Percentiles rank a stretch among this genome's conserved stretches.
Evolutionary conservation across 35 echinoderm and acorn worm species (phyloP).

Genomic region (Lytechinus pictus): DNA sequence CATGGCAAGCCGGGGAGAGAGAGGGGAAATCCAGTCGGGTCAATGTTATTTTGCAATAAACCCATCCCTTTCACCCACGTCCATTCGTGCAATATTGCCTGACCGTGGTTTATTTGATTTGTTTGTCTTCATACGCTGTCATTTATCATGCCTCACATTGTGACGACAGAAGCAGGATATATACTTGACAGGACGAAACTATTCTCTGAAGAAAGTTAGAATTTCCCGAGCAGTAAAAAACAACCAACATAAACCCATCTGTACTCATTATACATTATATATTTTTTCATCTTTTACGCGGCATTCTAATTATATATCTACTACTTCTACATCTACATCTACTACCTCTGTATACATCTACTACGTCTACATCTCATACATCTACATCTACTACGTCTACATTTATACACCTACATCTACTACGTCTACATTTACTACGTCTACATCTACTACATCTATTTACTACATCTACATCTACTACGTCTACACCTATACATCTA

Average conservation of each 20-base stretch:
- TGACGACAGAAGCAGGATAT: neutral
- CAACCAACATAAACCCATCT: no score
- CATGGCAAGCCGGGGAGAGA: neutral
- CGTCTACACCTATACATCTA: neutral
- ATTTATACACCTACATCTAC: neutral
- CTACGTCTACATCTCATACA: neutral
- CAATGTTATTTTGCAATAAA: constrained; percentile 20
- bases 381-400: neutral
- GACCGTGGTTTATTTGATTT: neutral
- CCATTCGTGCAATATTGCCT: neutral
- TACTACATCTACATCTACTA: no score
- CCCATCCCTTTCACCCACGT: neutral
- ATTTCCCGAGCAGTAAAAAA: neutral
- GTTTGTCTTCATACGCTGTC: neutral
- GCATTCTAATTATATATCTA: no score
- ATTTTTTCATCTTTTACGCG: no score
- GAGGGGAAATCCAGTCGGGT: neutral
- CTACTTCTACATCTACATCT: neutral
- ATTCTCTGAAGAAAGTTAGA: neutral
- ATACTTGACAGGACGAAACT: neutral
- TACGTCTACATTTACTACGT: neutral
- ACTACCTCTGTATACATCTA: neutral
- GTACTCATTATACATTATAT: no score
- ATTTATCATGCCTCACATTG: neutral
- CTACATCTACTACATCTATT: neutral